Conservation (phyloP, 2,888 invertebrate genomes). For the Phalangium opilio region DNA sequence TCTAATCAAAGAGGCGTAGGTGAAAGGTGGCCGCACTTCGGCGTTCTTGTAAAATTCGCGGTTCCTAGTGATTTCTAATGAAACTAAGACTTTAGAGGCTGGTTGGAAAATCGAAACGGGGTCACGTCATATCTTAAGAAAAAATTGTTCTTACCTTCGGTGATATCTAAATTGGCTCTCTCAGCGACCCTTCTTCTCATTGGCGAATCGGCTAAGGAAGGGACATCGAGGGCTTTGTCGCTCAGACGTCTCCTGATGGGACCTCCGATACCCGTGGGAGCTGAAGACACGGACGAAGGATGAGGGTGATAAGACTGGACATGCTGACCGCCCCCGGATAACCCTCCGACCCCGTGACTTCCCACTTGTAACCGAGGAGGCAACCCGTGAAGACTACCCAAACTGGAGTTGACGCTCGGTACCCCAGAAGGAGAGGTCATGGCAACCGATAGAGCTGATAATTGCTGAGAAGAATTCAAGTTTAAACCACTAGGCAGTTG, state of each 20-base stretch:
- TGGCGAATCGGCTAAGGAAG: slow-evolving; percentile 25
- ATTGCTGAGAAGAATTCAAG: too few relatives aligned
- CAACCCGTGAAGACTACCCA: too few relatives aligned
- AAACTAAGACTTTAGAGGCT: too few relatives aligned
- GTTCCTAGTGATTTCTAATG: slow-evolving; percentile 92
- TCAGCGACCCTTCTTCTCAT: slow-evolving; percentile 41
- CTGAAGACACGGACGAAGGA: slow-evolving; percentile 38
- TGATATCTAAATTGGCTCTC: slow-evolving; percentile 41
- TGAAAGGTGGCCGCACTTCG: slow-evolving; percentile 95
- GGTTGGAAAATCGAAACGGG: not conserved
- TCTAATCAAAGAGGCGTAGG: slow-evolving; percentile 93
- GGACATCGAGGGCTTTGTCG: slow-evolving; percentile 46
- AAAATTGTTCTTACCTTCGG: slow-evolving; percentile 34
- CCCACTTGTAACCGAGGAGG: slow-evolving; percentile 10
- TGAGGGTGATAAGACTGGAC: too few relatives aligned
- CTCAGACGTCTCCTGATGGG: slow-evolving; percentile 74
- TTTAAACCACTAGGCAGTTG: too few relatives aligned
- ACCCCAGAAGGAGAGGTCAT: too few relatives aligned
- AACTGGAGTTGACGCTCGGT: too few relatives aligned
- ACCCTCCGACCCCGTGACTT: too few relatives aligned
- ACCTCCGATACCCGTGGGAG: slow-evolving; percentile 46
- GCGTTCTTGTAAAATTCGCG: slow-evolving; percentile 96
- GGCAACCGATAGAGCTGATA: too few relatives aligned
- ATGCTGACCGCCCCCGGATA: too few relatives aligned
- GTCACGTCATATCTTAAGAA: not conserved